Evolutionary conservation across 2,888 invertebrate genomes (phyloP).

Genomic region (Lithophane ornitopus): DNA sequence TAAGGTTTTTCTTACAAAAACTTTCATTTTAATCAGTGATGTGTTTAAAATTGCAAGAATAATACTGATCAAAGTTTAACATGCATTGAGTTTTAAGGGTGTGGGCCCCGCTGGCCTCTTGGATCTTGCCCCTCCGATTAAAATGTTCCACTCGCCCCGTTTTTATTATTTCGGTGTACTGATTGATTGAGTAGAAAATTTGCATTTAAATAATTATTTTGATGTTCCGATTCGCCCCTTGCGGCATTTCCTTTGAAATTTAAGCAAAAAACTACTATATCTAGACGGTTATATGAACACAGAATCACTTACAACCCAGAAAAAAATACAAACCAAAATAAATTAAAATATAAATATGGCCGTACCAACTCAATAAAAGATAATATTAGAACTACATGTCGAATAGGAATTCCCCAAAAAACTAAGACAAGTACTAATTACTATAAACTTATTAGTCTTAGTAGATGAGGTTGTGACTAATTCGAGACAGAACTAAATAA

Average conservation of each 20-base stretch:
- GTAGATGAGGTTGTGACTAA: conserved; percentile 21
- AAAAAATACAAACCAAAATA: background rate
- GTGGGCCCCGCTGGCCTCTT: too few species aligned
- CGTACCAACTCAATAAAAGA: background rate
- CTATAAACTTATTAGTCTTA: conserved; percentile 39
- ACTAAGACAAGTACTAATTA: conserved; percentile 31
- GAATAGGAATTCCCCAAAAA: conserved; percentile 35
- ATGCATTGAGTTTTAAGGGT: too few species aligned
- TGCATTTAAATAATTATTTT: too few species aligned
- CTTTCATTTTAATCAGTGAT: background rate
- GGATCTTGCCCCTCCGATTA: too few species aligned
- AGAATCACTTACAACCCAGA: background rate
- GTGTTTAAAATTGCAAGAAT: background rate
- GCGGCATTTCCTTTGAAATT: too few species aligned
- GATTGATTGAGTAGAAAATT: too few species aligned
- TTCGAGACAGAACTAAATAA: conserved; percentile 42
- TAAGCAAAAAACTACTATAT: too few species aligned
- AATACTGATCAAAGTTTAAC: background rate
- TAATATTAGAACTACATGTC: background rate
- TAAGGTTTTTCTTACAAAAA: background rate
- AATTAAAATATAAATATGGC: background rate
- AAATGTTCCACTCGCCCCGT: too few species aligned
- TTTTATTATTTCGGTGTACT: too few species aligned
- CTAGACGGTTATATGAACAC: background rate
- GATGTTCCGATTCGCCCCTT: too few species aligned